A percentile compares a stretch with the other conserved stretches of the same genome.
These are phyloP conservation scores for Erythrolamprus reginae DNA, from an alignment of 2,113 vertebrate genomes.

Conservation along the genomic window DNA sequence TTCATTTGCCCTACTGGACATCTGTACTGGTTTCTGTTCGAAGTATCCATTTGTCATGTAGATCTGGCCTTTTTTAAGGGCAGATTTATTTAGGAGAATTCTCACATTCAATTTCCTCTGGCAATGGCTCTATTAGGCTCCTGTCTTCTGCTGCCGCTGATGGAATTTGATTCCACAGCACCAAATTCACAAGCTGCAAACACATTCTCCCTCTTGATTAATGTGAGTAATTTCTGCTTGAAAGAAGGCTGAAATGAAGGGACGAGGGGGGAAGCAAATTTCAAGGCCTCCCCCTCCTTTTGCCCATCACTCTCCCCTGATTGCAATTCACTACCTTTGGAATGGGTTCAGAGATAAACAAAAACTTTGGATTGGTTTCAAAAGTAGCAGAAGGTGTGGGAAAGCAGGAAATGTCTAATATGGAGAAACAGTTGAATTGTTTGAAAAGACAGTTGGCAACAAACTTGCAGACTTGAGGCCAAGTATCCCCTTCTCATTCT, in stretches of 20 bases:
- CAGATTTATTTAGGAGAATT: slow-evolving; percentile 52
- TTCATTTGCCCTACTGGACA: background rate
- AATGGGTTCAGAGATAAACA: slow-evolving; percentile 37
- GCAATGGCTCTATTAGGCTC: slow-evolving; percentile 43
- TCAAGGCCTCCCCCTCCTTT: slow-evolving; percentile 38
- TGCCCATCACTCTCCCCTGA: slow-evolving; percentile 37
- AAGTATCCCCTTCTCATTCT: background rate
- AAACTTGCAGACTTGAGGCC: background rate
- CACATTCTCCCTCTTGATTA: slow-evolving; percentile 59
- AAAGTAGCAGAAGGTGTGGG: slow-evolving; percentile 55
- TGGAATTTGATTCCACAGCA: slow-evolving; percentile 55
- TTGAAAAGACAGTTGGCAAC: background rate
- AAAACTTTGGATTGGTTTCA: slow-evolving; percentile 51
- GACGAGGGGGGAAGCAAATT: slow-evolving; percentile 50
- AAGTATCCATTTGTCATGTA: slow-evolving; percentile 37
- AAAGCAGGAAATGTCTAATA: slow-evolving; percentile 25
- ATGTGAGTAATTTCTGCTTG: slow-evolving; percentile 62
- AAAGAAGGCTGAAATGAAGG: slow-evolving; percentile 62
- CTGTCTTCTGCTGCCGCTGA: slow-evolving; percentile 43
- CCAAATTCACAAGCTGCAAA: slow-evolving; percentile 53
- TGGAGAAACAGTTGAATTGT: background rate
- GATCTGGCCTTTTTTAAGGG: slow-evolving; percentile 22
- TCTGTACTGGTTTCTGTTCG: background rate
- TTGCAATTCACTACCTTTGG: slow-evolving; percentile 50
- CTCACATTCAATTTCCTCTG: slow-evolving; percentile 43